Evolutionary conservation across 2,113 vertebrate genomes (phyloP).

Genomic region (Sturnira hondurensis): DNA sequence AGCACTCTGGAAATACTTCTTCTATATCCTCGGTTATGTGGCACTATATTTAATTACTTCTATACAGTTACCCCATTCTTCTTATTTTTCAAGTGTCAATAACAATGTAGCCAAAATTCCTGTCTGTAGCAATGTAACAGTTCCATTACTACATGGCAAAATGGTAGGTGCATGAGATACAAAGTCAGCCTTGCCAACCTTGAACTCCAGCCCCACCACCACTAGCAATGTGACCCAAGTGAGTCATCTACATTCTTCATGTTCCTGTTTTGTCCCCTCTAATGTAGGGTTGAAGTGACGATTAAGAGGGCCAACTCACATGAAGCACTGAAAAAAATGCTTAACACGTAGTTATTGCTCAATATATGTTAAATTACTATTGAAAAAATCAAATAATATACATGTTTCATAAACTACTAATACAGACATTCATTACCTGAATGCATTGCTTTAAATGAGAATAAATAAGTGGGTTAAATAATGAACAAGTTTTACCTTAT

Average conservation of each 20-base stretch:
- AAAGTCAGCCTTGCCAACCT: neutral
- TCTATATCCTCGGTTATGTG: neutral
- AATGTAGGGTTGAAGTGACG: neutral
- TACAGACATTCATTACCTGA: neutral
- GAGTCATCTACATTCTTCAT: neutral
- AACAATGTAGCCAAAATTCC: neutral
- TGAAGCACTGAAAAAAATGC: neutral
- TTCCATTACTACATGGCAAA: neutral
- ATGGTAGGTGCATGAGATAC: neutral
- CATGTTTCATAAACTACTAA: neutral
- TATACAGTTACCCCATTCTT: neutral
- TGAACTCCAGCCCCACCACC: neutral
- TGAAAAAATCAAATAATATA: neutral
- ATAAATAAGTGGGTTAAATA: neutral
- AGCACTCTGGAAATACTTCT: too few relatives aligned
- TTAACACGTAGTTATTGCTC: neutral
- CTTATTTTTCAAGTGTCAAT: neutral
- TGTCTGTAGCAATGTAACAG: neutral
- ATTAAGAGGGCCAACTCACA: neutral
- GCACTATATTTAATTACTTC: neutral
- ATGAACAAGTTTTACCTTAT: neutral
- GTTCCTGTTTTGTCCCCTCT: neutral
- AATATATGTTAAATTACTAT: neutral
- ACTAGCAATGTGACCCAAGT: neutral
- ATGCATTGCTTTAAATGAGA: neutral